A percentile compares a stretch with the other conserved stretches of the same genome.
Evolutionary conservation across 2,797 vertebrate genomes (phyloP).

Genomic region (Aldrovandia affinis): DNA sequence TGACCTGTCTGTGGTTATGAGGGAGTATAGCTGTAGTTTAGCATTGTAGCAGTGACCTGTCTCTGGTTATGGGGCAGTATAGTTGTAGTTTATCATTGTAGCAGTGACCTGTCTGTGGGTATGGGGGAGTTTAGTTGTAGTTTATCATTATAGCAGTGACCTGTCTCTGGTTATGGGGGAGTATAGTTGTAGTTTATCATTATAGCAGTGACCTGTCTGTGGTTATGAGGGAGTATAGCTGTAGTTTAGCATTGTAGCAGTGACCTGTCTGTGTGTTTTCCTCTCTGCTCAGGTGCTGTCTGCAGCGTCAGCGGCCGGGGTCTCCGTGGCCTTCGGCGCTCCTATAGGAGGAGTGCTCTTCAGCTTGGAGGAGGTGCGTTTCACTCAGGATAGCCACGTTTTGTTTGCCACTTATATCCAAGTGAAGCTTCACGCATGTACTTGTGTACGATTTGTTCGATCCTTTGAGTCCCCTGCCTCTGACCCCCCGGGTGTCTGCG

Average conservation of each 20-base stretch:
- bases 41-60: too few species aligned
- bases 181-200: background rate
- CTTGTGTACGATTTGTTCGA: background rate
- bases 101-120: too few species aligned
- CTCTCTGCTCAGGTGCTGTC: conserved; percentile 84
- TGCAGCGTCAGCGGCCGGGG: conserved; percentile 94
- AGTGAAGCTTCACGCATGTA: background rate
- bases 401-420: background rate
- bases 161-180: background rate
- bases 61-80: too few species aligned
- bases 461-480: background rate
- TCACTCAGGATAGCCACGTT: background rate
- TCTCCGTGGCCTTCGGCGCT: conserved; percentile 97
- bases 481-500: background rate
- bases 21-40: too few species aligned
- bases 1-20: background rate
- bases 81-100: too few species aligned
- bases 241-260: background rate
- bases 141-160: background rate
- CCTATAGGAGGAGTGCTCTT: conserved; percentile 98
- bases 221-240: background rate
- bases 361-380: conserved; percentile 92
- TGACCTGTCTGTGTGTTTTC: conserved; percentile 41
- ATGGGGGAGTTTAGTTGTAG: background rate
- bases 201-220: conserved; percentile 3